phyloP scores from a whole-genome alignment of 2,888 invertebrate genomes.

The Vanessa cardui region DNA sequence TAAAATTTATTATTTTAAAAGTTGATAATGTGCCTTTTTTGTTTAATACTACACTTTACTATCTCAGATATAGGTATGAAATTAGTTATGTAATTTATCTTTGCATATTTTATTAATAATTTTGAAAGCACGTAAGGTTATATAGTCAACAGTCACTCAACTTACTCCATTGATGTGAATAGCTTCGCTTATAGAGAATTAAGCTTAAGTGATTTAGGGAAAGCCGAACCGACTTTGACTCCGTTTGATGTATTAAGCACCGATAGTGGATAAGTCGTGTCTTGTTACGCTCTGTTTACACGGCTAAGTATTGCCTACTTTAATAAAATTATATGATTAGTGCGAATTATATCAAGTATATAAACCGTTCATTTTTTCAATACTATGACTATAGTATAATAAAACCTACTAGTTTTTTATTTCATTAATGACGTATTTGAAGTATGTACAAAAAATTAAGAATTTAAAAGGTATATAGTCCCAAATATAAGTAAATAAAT shows the following conservation, averaged over 20 bases:
- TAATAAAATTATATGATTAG: not conserved
- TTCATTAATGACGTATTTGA: too few species aligned
- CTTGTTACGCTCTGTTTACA: conserved; percentile 3
- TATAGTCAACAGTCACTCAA: not conserved
- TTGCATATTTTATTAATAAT: not conserved
- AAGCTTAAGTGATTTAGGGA: conserved; percentile 8
- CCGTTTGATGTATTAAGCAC: conserved; percentile 3
- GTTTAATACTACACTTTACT: too few species aligned
- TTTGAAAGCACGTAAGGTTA: not conserved
- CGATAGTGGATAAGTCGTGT: not conserved
- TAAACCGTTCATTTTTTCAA: too few species aligned
- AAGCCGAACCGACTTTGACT: not conserved
- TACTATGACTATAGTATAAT: too few species aligned
- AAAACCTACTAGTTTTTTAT: too few species aligned
- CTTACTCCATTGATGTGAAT: not conserved
- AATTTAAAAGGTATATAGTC: too few species aligned
- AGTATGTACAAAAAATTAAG: too few species aligned
- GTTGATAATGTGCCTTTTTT: too few species aligned
- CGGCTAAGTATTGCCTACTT: not conserved
- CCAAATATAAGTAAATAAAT: too few species aligned
- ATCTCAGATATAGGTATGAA: too few species aligned
- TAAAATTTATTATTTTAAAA: too few species aligned
- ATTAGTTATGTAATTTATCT: too few species aligned
- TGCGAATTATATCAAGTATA: not conserved
- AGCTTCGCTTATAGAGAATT: not conserved